A percentile compares a stretch with the other conserved stretches of the same genome.
phyloP scores from a whole-genome alignment of 2,888 invertebrate genomes.

The Zygothrica quintamaculata region DNA sequence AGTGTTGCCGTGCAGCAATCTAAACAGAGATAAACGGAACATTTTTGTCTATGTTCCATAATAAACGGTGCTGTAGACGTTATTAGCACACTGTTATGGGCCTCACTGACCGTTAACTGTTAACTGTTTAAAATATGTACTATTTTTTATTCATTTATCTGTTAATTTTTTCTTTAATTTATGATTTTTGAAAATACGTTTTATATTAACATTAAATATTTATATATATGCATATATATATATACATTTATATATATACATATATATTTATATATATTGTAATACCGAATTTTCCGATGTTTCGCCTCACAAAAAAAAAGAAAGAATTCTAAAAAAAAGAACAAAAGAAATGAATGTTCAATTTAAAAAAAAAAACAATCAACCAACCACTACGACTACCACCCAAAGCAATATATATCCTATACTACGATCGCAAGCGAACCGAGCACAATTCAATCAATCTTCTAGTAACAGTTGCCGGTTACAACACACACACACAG shows the following conservation, averaged over 20 bases:
- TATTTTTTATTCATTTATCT: slow-evolving; percentile 57
- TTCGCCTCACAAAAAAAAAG: slow-evolving; percentile 84
- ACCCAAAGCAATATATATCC: slow-evolving; percentile 47
- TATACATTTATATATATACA: slow-evolving; percentile 44
- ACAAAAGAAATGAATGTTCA: slow-evolving; percentile 33
- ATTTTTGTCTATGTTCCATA: background rate
- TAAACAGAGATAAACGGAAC: background rate
- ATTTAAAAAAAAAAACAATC: slow-evolving; percentile 40
- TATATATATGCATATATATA: slow-evolving; percentile 25
- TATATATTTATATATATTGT: slow-evolving; percentile 78
- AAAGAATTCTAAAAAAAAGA: slow-evolving; percentile 27
- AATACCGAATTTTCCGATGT: slow-evolving; percentile 85
- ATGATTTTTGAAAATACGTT: slow-evolving; percentile 69
- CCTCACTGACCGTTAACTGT: slow-evolving; percentile 17
- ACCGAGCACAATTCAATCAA: slow-evolving; percentile 45
- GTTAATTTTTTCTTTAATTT: slow-evolving; percentile 78
- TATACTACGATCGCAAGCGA: slow-evolving; percentile 53
- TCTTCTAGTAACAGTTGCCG: slow-evolving; percentile 39
- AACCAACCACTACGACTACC: slow-evolving; percentile 35
- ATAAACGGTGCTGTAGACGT: slow-evolving; percentile 8
- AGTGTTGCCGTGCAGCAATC: slow-evolving; percentile 24
- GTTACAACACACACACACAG: slow-evolving; percentile 19
- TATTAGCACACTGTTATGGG: slow-evolving; percentile 28
- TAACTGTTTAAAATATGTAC: slow-evolving; percentile 34
- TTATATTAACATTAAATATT: slow-evolving; percentile 36